A percentile compares a stretch with the other conserved stretches of the same genome.
These are phyloP conservation scores for Benitochromis conjunctus DNA, from an alignment of 2,113 vertebrate species.

Conservation along the genomic window DNA sequence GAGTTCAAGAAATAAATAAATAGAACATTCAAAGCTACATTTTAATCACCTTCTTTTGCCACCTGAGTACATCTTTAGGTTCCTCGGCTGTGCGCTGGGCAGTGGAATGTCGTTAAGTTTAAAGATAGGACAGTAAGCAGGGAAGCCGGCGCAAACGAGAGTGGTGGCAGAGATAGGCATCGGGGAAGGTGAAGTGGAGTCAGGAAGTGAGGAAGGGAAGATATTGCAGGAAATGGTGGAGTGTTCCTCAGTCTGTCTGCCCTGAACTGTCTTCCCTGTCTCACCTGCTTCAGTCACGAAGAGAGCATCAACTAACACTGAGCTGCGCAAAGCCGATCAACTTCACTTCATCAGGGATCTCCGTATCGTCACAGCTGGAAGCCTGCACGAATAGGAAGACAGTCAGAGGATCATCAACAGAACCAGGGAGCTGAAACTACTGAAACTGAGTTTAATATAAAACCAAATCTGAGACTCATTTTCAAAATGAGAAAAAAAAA, in stretches of 20 bases:
- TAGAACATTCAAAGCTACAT: conserved; percentile 77
- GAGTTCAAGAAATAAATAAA: conserved; percentile 34
- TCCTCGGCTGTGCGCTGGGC: conserved; percentile 61
- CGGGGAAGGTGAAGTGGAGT: conserved; percentile 23
- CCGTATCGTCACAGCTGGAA: conserved; percentile 88
- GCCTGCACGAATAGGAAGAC: conserved; percentile 72
- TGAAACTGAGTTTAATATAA: not conserved
- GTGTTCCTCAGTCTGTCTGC: conserved; percentile 74
- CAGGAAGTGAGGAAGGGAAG: conserved; percentile 48
- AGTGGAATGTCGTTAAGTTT: conserved; percentile 61
- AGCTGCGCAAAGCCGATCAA: conserved; percentile 97
- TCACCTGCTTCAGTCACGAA: conserved; percentile 67
- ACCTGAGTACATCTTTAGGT: conserved; percentile 85
- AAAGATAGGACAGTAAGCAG: conserved; percentile 28
- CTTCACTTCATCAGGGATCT: conserved; percentile 97
- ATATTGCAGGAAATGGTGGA: conserved; percentile 23
- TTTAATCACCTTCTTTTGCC: conserved; percentile 81
- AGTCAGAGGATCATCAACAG: not conserved
- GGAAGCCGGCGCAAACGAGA: conserved; percentile 8
- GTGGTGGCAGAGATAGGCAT: conserved; percentile 1
- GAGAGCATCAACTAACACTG: conserved; percentile 89
- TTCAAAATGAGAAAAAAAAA: not conserved
- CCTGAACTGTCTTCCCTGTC: conserved; percentile 73
- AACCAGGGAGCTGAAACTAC: not conserved
- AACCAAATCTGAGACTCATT: not conserved